Percentiles rank a stretch among this genome's conserved stretches.
phyloP scores from a whole-genome alignment of 2,797 vertebrate species.

The Enoplosus armatus region DNA sequence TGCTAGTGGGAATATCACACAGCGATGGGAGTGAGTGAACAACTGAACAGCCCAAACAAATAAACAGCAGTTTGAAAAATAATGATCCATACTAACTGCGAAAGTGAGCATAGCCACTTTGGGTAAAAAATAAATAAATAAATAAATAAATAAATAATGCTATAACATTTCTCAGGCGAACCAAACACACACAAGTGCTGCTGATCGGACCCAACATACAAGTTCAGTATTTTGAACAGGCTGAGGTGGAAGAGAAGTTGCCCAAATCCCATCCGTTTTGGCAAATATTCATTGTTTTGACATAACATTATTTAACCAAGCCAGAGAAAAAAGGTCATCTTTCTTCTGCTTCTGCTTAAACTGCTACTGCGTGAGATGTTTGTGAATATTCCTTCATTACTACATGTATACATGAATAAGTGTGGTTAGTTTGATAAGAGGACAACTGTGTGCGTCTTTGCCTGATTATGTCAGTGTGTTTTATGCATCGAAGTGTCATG shows the following conservation, averaged over 20 bases:
- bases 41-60: not conserved
- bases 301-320: too few relatives aligned
- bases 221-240: not conserved
- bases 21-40: not conserved
- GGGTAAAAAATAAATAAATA: not conserved
- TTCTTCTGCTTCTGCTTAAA: too few relatives aligned
- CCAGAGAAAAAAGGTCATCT: too few relatives aligned
- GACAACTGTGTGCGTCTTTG: not conserved
- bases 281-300: too few relatives aligned
- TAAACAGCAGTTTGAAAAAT: not conserved
- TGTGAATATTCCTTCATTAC: too few relatives aligned
- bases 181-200: not conserved
- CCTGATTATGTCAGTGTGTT: not conserved
- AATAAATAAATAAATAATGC: too few relatives aligned
- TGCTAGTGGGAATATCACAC: not conserved
- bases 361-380: too few relatives aligned
- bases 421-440: not conserved
- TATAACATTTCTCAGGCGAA: not conserved
- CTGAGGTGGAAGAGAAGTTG: too few relatives aligned
- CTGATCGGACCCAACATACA: not conserved
- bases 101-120: not conserved
- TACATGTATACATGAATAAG: not conserved
- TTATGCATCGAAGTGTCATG: not conserved
- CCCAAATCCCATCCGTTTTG: too few relatives aligned
- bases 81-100: not conserved